Percentiles rank a stretch among this genome's conserved stretches.
phyloP scores from a whole-genome alignment of 2,888 invertebrate species.

The Serripes groenlandicus region DNA sequence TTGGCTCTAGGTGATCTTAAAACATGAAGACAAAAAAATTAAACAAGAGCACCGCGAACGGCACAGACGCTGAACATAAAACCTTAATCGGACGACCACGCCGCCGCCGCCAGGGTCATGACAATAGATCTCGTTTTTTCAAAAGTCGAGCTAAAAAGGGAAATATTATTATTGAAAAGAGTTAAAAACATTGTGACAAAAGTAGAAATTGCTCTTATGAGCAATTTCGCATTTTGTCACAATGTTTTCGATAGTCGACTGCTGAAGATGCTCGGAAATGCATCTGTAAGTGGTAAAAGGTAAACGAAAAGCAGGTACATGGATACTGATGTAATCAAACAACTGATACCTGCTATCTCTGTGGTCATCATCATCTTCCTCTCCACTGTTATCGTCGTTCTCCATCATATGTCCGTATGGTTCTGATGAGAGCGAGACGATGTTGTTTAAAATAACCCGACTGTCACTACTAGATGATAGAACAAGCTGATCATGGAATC shows the following conservation, averaged over 20 bases:
- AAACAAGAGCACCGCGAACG: too few relatives aligned
- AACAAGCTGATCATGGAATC: constrained; percentile 98
- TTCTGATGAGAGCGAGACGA: constrained; percentile 95
- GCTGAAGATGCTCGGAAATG: neutral
- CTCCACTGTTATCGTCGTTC: constrained; percentile 84
- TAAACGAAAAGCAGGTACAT: neutral
- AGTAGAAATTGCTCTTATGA: constrained; percentile 5
- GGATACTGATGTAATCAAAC: neutral
- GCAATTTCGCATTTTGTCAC: constrained; percentile 6
- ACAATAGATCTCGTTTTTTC: too few relatives aligned
- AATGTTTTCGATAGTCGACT: neutral
- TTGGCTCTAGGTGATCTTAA: too few relatives aligned
- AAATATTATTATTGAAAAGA: too few relatives aligned
- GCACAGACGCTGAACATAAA: too few relatives aligned
- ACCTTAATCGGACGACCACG: too few relatives aligned
- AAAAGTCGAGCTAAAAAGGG: too few relatives aligned
- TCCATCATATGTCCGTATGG: constrained; percentile 89
- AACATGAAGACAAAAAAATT: too few relatives aligned
- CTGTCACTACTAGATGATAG: constrained; percentile 98
- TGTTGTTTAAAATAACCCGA: constrained; percentile 94
- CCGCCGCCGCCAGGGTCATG: too few relatives aligned
- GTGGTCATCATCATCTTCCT: constrained; percentile 72
- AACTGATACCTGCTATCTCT: constrained; percentile 9
- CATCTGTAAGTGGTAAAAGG: neutral
- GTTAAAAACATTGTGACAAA: neutral